Conservation (phyloP, 2,888 invertebrate genomes). For the Frankliniella fusca region DNA sequence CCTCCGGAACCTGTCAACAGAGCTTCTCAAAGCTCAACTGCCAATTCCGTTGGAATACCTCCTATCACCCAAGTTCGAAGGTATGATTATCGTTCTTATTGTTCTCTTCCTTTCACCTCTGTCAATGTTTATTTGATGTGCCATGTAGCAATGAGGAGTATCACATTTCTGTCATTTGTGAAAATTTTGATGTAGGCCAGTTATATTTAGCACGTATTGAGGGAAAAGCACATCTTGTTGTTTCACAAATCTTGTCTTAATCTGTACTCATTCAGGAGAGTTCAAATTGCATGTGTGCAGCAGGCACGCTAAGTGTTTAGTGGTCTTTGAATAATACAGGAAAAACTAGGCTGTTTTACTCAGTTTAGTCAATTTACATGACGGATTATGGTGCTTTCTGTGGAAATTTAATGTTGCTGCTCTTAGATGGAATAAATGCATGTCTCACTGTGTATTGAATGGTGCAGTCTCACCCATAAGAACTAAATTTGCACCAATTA, state of each 20-base stretch:
- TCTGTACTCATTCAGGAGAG: conserved; percentile 30
- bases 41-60: conserved; percentile 36
- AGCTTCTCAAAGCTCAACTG: conserved; percentile 43
- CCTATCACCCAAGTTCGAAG: conserved; percentile 52
- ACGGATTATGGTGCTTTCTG: background rate
- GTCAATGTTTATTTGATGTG: background rate
- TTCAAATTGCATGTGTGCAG: conserved; percentile 14
- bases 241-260: conserved; percentile 38
- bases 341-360: background rate
- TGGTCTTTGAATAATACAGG: background rate
- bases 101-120: background rate
- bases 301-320: background rate
- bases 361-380: background rate
- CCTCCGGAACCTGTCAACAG: conserved; percentile 39
- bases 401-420: background rate
- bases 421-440: background rate
- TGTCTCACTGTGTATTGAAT: background rate
- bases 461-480: background rate
- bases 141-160: background rate
- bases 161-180: background rate
- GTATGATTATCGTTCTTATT: conserved; percentile 43
- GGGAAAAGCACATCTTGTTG: background rate
- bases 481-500: background rate
- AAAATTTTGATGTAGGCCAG: background rate
- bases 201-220: background rate